Percentiles rank a stretch among this genome's conserved stretches.
These are phyloP conservation scores for Sardinella longiceps DNA, from an alignment of 2,797 vertebrate species.

Conservation along the genomic window DNA sequence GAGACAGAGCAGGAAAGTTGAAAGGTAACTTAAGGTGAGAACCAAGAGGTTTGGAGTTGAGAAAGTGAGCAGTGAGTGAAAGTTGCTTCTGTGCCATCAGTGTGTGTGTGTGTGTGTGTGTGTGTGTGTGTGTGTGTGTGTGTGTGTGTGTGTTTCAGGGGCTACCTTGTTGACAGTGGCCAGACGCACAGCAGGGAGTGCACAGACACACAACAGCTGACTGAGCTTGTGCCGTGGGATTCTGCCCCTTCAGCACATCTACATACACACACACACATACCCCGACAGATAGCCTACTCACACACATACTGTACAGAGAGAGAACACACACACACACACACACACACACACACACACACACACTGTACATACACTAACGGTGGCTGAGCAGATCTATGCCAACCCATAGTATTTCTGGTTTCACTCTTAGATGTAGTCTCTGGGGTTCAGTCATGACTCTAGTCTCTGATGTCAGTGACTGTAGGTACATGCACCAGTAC, in stretches of 20 bases:
- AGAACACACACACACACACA: not conserved
- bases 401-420: too few species aligned
- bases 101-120: not conserved
- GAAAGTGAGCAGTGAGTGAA: not conserved
- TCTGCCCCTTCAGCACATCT: constrained; percentile 16
- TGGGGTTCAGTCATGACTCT: too few species aligned
- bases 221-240: not conserved
- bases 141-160: not conserved
- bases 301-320: not conserved
- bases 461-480: too few species aligned
- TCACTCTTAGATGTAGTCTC: too few species aligned
- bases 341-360: not conserved
- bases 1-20: not conserved
- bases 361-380: too few species aligned
- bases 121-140: too few species aligned
- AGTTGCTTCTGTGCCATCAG: not conserved
- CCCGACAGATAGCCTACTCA: not conserved
- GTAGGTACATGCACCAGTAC: too few species aligned
- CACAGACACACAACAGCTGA: constrained; percentile 3
- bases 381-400: not conserved
- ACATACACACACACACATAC: not conserved
- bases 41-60: not conserved
- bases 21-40: not conserved
- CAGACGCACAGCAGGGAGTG: not conserved
- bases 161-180: constrained; percentile 2